phyloP scores from a whole-genome alignment of 2,888 invertebrate species.

The Tenthredo notha region DNA sequence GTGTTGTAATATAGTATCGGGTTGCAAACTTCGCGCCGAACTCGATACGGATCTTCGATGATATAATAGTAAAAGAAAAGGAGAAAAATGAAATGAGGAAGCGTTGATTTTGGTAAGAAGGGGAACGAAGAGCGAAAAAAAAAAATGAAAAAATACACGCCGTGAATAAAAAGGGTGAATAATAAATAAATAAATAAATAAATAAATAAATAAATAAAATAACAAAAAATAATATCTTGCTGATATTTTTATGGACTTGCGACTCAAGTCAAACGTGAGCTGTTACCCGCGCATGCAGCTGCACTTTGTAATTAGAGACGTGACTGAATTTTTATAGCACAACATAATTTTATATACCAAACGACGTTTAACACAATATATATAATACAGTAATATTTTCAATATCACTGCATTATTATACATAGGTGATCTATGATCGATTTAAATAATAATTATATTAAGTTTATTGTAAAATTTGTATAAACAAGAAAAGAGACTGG shows the following conservation, averaged over 20 bases:
- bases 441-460: neutral
- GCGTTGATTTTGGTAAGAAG: neutral
- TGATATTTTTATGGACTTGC: constrained; percentile 30
- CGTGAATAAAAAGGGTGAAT: neutral
- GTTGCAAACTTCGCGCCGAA: constrained; percentile 30
- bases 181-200: neutral
- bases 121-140: neutral
- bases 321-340: constrained; percentile 28
- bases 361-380: neutral
- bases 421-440: neutral
- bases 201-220: neutral
- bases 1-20: neutral
- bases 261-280: constrained; percentile 37
- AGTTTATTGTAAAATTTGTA: neutral
- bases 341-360: constrained; percentile 6
- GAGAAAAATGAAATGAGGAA: neutral
- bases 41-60: neutral
- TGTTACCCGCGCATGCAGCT: constrained; percentile 37
- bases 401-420: neutral
- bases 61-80: neutral
- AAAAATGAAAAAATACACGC: neutral
- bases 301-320: constrained; percentile 42
- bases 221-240: neutral
- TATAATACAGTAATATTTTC: too few species aligned
- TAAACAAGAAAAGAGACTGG: neutral